Evolutionary conservation across 2,888 invertebrate genomes (phyloP).

Genomic region (Drosophila mettleri): DNA sequence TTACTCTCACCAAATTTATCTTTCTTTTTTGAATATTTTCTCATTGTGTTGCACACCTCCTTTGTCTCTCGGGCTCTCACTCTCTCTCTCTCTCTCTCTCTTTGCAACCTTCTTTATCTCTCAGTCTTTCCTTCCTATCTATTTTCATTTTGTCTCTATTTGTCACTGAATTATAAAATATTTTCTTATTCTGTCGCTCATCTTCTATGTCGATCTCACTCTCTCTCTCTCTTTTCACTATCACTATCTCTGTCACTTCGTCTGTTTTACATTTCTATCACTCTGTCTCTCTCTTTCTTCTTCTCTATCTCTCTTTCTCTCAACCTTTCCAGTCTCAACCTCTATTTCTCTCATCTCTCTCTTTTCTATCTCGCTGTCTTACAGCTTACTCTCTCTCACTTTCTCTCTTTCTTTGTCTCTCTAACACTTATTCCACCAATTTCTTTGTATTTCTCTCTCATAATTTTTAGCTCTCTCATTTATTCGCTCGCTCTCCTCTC

Average conservation of each 20-base stretch:
- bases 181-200: background rate
- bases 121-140: rapidly evolving
- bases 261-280: background rate
- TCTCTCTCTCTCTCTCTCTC: background rate
- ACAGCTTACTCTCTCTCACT: background rate
- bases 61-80: background rate
- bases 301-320: background rate
- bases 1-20: background rate
- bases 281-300: background rate
- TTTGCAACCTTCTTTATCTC: background rate
- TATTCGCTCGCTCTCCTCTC: background rate
- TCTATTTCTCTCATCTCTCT: background rate
- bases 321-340: background rate
- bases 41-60: background rate
- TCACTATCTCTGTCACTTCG: background rate
- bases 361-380: background rate
- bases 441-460: too few species aligned
- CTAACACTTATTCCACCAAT: too few species aligned
- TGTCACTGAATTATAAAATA: too few species aligned
- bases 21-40: too few species aligned
- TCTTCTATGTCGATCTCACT: background rate
- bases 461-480: background rate
- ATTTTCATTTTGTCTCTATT: too few species aligned
- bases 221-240: background rate
- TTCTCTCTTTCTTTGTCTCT: background rate